Conservation (phyloP, 2,797 vertebrate genomes). For the Eulemur rubriventer region DNA sequence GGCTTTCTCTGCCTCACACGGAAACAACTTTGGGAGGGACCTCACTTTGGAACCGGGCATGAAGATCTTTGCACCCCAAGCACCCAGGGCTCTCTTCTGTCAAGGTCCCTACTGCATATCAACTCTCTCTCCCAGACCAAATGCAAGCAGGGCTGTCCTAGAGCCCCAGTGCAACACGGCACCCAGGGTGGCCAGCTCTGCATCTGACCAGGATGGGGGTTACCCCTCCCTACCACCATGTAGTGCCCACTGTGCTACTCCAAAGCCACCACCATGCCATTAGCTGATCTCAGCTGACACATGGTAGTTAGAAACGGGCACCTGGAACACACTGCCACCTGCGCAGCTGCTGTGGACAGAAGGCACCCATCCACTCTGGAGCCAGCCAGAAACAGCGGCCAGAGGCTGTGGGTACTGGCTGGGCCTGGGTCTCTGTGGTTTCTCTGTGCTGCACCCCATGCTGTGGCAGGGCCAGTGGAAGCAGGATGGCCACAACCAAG, state of each 20-base stretch:
- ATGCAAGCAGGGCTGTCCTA: not conserved
- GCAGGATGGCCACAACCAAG: constrained; percentile 59
- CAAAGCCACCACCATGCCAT: constrained; percentile 33
- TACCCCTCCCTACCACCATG: not conserved
- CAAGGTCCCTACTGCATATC: not conserved
- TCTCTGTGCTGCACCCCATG: constrained; percentile 84
- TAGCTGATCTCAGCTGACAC: constrained; percentile 84
- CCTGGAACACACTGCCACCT: constrained; percentile 80
- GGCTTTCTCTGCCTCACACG: constrained; percentile 56
- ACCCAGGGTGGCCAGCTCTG: not conserved
- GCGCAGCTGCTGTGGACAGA: constrained; percentile 24
- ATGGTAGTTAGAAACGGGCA: constrained; percentile 82
- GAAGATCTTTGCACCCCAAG: not conserved
- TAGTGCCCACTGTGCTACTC: constrained; percentile 68
- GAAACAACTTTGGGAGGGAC: constrained; percentile 64
- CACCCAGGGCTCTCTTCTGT: not conserved
- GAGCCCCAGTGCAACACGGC: not conserved
- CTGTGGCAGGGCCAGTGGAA: not conserved
- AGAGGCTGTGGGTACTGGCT: not conserved
- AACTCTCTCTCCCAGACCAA: constrained; percentile 17
- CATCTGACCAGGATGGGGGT: not conserved
- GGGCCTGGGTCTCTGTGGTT: constrained; percentile 61
- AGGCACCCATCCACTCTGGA: not conserved
- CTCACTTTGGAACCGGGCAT: constrained; percentile 9
- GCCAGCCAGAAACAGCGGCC: constrained; percentile 61